Evolutionary conservation across 2,113 vertebrate species (phyloP).

Genomic region (Zosterops lateralis): DNA sequence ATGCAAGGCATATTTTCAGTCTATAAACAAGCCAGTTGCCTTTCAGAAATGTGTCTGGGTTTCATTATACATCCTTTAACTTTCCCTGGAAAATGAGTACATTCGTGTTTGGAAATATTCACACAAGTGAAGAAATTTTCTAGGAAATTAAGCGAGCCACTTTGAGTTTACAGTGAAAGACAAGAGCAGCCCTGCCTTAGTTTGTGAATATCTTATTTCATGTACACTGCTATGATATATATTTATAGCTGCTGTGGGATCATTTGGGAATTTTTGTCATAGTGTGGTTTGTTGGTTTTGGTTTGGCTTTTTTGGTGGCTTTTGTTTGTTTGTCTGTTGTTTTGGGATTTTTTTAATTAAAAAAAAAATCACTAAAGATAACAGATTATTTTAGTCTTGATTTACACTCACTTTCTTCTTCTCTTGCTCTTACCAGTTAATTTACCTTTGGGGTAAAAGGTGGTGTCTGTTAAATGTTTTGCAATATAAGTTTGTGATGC

Average conservation of each 20-base stretch:
- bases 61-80: conserved; percentile 28
- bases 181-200: not conserved
- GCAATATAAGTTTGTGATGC: not conserved
- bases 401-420: not conserved
- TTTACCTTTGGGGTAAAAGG: not conserved
- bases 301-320: not conserved
- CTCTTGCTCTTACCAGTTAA: not conserved
- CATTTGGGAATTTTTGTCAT: not conserved
- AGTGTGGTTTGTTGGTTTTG: not conserved
- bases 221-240: too few relatives aligned
- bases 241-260: not conserved
- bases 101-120: conserved; percentile 22
- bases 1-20: conserved; percentile 47
- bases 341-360: not conserved
- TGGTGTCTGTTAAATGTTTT: not conserved
- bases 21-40: conserved; percentile 13
- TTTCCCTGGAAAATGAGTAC: conserved; percentile 24
- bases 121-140: conserved; percentile 13
- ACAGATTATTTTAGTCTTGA: not conserved
- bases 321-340: not conserved
- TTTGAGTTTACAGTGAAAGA: not conserved
- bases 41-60: conserved; percentile 37
- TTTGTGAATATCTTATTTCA: not conserved
- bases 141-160: conserved; percentile 27
- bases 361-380: not conserved